phyloP scores from a whole-genome alignment of 2,888 invertebrate genomes.

The Synanthedon myopaeformis region DNA sequence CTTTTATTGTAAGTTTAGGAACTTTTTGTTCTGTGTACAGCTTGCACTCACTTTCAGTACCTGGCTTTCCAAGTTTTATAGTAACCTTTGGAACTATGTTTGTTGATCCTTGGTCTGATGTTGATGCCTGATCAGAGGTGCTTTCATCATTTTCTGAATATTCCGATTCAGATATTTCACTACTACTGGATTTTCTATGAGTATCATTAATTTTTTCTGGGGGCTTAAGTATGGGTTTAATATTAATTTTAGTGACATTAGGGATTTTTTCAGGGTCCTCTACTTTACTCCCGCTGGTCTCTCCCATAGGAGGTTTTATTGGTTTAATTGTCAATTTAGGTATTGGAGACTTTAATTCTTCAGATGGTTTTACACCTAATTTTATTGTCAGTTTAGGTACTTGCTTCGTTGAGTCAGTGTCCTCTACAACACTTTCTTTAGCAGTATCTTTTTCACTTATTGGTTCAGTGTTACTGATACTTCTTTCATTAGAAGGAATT shows the following conservation, averaged over 20 bases:
- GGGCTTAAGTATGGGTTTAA: conserved; percentile 60
- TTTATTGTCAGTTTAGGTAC: conserved; percentile 67
- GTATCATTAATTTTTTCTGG: conserved; percentile 57
- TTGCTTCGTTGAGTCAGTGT: conserved; percentile 36
- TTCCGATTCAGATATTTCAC: conserved; percentile 66
- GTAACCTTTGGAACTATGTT: conserved; percentile 59
- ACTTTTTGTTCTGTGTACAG: conserved; percentile 57
- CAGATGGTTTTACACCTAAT: conserved; percentile 41
- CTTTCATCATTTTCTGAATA: conserved; percentile 68
- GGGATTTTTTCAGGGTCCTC: conserved; percentile 40
- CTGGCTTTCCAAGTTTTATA: conserved; percentile 58
- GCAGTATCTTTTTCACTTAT: conserved; percentile 1
- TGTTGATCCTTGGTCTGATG: conserved; percentile 47
- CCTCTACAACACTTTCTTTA: conserved; percentile 13
- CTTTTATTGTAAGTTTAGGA: conserved; percentile 57
- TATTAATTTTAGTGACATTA: conserved; percentile 55
- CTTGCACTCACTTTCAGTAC: conserved; percentile 54
- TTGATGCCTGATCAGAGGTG: conserved; percentile 52
- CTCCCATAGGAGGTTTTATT: conserved; percentile 28
- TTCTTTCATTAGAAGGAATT: not conserved
- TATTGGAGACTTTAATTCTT: conserved; percentile 47
- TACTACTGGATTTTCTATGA: conserved; percentile 62
- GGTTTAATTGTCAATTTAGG: conserved; percentile 57
- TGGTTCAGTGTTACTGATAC: not conserved
- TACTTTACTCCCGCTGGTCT: conserved; percentile 11